A percentile compares a stretch with the other conserved stretches of the same genome.
phyloP scores from a whole-genome alignment of 1,140 invertebrate genomes.

The Calliphora vicina region DNA sequence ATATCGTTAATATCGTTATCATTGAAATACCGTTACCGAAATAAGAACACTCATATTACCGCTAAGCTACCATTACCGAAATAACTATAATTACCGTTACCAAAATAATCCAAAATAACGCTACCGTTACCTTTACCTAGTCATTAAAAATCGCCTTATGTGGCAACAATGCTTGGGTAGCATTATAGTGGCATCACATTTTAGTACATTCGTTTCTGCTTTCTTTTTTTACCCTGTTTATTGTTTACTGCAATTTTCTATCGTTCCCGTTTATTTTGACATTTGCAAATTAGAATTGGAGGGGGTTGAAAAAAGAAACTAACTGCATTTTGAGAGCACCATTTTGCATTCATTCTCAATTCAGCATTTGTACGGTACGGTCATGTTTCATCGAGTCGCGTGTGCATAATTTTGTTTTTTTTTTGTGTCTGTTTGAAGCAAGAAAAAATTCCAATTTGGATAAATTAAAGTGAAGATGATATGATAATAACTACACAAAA shows the following conservation, averaged over 20 bases:
- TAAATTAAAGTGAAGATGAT: neutral
- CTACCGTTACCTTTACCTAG: too few species aligned
- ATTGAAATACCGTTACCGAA: too few species aligned
- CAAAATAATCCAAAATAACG: too few species aligned
- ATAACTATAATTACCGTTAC: too few species aligned
- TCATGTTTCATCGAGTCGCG: neutral
- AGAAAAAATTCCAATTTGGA: neutral
- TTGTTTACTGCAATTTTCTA: neutral
- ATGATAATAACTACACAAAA: neutral
- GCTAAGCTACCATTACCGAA: too few species aligned
- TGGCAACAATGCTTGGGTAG: too few species aligned
- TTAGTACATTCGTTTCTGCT: neutral
- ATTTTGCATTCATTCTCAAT: neutral
- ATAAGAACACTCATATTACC: too few species aligned
- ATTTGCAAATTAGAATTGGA: slow-evolving; percentile 15
- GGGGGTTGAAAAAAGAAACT: neutral
- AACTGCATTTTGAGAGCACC: slow-evolving; percentile 1
- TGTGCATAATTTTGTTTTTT: neutral
- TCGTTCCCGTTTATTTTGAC: neutral
- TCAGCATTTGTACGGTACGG: neutral
- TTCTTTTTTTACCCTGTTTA: neutral
- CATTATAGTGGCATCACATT: neutral
- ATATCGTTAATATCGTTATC: too few species aligned
- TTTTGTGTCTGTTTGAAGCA: neutral
- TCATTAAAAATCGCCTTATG: neutral